A percentile compares a stretch with the other conserved stretches of the same genome.
Conservation (phyloP, 1,140 invertebrate species). For the Paracyclopina nana region DNA sequence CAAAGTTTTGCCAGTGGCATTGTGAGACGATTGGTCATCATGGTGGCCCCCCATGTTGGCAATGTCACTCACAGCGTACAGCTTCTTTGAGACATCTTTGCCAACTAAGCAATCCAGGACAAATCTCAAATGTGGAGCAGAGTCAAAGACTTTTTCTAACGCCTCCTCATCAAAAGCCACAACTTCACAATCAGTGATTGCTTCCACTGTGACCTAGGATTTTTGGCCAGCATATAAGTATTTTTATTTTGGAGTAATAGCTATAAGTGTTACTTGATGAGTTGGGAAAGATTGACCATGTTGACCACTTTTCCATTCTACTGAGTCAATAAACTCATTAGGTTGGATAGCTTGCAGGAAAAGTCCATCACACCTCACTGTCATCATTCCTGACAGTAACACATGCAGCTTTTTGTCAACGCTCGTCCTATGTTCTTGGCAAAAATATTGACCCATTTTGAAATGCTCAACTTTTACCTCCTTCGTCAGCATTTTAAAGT, state of each 20-base stretch:
- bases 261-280: background rate
- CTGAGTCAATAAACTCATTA: background rate
- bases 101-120: conserved; percentile 1
- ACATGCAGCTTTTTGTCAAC: background rate
- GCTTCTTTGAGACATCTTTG: conserved; percentile 5
- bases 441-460: background rate
- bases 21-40: background rate
- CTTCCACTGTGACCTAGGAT: background rate
- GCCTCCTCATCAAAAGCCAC: background rate
- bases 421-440: background rate
- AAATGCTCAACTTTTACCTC: background rate
- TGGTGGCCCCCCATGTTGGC: background rate
- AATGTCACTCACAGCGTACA: conserved; percentile 1
- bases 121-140: background rate
- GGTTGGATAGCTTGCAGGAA: background rate
- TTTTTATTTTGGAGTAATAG: background rate
- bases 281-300: background rate
- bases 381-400: background rate
- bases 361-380: background rate
- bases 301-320: background rate
- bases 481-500: background rate
- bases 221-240: background rate
- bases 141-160: background rate
- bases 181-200: background rate
- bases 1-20: background rate